Evolutionary conservation across 2,797 vertebrate species (phyloP), one percentile per base, ranked within the genome.

Genomic region (Molossus alvarezi): DNA sequence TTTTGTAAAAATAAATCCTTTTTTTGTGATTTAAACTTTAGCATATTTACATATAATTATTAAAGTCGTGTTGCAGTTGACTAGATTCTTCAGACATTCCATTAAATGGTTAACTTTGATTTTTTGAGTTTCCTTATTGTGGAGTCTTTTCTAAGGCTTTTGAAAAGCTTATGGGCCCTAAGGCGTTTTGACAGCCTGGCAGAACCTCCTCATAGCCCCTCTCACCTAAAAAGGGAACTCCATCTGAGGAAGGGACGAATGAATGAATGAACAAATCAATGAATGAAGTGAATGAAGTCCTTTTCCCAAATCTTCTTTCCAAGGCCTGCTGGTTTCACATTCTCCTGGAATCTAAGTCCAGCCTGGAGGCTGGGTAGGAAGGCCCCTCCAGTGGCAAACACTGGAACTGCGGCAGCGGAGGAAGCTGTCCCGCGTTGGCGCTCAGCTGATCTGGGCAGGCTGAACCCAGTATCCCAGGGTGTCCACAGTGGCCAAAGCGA

Each of bases 51-150:
- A 82, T 81, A 83, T 62, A 89, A 64, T 81, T 82, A 96, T 69
- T n/a, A n/a, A 51, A 57, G 4, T 53, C 33, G 53, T 33, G 62
- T 71, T 10, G 55, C 76, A 72, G 58, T 64, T 81, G 81, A 48
- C 20, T 62, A 65, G 77, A 62, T 88, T 77, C 51, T 82, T 37
- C 88, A 88, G 77, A 75, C 33, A 76, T 86, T 79, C 96, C 62
- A 95, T 88, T 90, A 92, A 88, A 41, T 76, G 86, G 48, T 58
- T 85, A 60, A 69, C 72, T 95, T 93, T 23, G 64, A 92, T 90
- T 95, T 93, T 95, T 73, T 41, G n/a, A n/a, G n/a, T n/a, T n/a
- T n/a, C n/a, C n/a, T n/a, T n/a, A n/a, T n/a, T n/a, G n/a, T n/a
- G n/a, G n/a, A n/a, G n/a, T n/a, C n/a, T n/a, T n/a, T n/a, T n/a